Evolutionary conservation across 2,797 vertebrate species (phyloP).

Genomic region (Sciurus carolinensis): DNA sequence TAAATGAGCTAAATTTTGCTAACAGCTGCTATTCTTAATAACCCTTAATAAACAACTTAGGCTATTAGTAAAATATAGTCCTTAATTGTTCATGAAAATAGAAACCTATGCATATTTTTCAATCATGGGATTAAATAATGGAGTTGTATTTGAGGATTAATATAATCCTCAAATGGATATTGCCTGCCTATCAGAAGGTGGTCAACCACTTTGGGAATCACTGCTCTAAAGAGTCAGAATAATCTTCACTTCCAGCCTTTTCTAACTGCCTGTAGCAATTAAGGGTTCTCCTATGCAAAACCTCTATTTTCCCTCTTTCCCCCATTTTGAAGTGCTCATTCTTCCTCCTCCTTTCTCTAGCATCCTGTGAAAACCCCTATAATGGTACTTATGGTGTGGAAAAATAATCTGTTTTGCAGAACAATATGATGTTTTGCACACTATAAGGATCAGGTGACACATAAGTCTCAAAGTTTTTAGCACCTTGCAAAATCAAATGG

Average conservation of each 20-base stretch:
- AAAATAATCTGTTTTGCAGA: background rate
- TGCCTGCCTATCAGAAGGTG: background rate
- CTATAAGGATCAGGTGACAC: background rate
- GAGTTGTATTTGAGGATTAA: background rate
- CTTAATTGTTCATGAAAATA: constrained; percentile 22
- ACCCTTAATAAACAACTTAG: constrained; percentile 9
- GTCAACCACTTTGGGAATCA: background rate
- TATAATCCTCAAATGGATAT: background rate
- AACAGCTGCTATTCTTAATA: background rate
- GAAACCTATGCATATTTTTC: constrained; percentile 13
- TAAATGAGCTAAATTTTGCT: background rate
- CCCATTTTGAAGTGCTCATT: background rate
- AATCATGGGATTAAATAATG: background rate
- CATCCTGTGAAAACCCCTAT: background rate
- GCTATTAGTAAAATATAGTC: constrained; percentile 3
- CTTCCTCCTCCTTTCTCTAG: background rate
- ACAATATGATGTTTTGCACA: background rate
- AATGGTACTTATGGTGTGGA: background rate
- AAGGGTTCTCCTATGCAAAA: background rate
- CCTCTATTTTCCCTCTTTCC: background rate
- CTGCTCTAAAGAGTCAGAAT: background rate
- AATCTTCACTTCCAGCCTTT: background rate
- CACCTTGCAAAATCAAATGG: background rate
- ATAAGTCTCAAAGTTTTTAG: background rate
- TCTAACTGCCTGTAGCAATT: background rate